Evolutionary conservation across 2,888 invertebrate genomes (phyloP), one percentile per base, ranked within the genome.

Genomic region (Ectemnius continuus): DNA sequence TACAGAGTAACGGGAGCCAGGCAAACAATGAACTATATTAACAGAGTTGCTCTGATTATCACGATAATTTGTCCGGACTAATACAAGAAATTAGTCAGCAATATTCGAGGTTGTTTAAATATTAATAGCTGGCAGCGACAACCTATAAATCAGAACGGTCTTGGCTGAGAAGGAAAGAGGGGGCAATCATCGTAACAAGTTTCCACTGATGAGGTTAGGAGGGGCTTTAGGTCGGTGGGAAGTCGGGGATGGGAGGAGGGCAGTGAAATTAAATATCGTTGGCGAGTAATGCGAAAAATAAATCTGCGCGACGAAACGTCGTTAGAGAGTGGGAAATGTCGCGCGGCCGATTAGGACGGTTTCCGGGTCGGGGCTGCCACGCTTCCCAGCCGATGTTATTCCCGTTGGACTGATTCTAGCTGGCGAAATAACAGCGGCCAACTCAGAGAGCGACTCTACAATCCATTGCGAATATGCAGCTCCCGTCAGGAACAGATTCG

Each of bases 371-470:
- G 13, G 70, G 11, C 36, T 80, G 80, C 67, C 70, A 36, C 56
- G 65, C 77, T 80, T 77, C 8, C 64, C 52, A 48, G 64, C 36
- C 56, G 28, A 64, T 56, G 67, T 67, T 68, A 77, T 69, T 77
- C 61, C 67, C 62, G 66, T n/a, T 11, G 62, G 60, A 65, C 76
- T 79, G 70, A 70, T 76, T 76, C 70, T 23, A 23, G 23, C 26
- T 45, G 26, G 28, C 46, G 28, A 47, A 45, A 65, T 28, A 60
- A 36, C 67, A 68, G 36, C 26, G 20, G 16, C 36, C 26, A 46
- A 61, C 20, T 20, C 66, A 72, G 58, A 67, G 28, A 56, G 16
- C 2, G 8, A 13, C 1, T 52, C 52, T 14, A 14, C 14, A 52
- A 52, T 60, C 28, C n/a, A 23, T 28, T 16, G 8, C 36, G 60